Evolutionary conservation across 2,113 vertebrate genomes (phyloP).

Genomic region (Butorides virescens): DNA sequence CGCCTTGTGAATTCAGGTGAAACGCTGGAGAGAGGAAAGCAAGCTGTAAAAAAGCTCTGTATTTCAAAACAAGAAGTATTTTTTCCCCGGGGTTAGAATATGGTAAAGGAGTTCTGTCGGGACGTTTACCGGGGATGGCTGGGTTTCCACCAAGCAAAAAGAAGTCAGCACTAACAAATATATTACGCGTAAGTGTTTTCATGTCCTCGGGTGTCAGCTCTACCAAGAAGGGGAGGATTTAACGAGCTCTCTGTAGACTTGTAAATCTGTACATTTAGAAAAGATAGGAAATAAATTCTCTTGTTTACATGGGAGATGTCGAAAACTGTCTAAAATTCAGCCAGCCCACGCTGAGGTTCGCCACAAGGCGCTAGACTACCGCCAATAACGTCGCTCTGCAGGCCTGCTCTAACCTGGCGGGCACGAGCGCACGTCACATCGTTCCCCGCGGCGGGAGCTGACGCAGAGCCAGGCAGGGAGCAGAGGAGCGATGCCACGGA

Average conservation of each 20-base stretch:
- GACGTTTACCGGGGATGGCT: not conserved
- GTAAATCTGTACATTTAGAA: not conserved
- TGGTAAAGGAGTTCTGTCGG: not conserved
- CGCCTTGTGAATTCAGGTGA: fast-evolving
- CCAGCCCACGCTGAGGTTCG: not conserved
- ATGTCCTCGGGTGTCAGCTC: not conserved
- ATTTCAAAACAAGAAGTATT: fast-evolving
- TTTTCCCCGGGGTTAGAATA: fast-evolving
- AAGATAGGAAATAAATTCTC: not conserved
- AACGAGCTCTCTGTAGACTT: not conserved
- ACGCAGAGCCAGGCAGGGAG: no score
- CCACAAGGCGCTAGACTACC: not conserved
- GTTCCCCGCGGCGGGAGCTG: not conserved
- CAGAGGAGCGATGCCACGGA: fast-evolving
- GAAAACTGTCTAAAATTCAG: not conserved
- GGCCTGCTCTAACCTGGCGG: fast-evolving
- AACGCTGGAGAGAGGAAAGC: no score
- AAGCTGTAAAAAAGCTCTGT: not conserved
- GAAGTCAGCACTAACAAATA: not conserved
- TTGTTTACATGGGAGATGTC: not conserved
- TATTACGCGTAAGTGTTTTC: fast-evolving
- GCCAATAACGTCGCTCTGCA: not conserved
- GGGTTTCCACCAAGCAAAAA: not conserved
- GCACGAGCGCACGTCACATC: fast-evolving
- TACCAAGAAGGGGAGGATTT: not conserved